Base-by-base conservation (phyloP, 2,113 vertebrate genomes). In the Gymnogyps californianus region DNA sequence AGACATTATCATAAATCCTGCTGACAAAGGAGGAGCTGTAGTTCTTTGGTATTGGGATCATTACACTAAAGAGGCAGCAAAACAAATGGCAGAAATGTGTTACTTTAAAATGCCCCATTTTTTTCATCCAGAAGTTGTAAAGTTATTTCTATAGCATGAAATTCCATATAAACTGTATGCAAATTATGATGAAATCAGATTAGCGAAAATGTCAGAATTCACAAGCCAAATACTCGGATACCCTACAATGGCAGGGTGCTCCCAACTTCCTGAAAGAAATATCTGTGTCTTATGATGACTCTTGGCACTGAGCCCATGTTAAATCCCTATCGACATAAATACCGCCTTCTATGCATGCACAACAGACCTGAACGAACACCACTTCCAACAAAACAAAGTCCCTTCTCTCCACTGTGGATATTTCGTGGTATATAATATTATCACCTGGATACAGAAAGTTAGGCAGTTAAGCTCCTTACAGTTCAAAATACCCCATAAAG, bases 1-100 rank as follows among this genome's bases (percentile, higher is more conserved):
- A 97, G 97, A 95, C 89, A 94, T 94, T 95, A 75, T 83, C 91
- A 97, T 98, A 98, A 98, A 98, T 98, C 94, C 95, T 91, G 49
- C 62, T 88, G 64, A 97, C 95, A 97, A 97, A 97, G 90, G 80
- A 96, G 96, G 85, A 97, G 87, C 81, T 95, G 91, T 67, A 97
- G 85, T 93, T 96, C 93, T 96, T 85, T 90, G 67, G 90, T 95
- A 96, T 8, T 93, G 83, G 54, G 65, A 96, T 96, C 49, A 89
- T 96, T 96, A 97, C 89, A 91, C 81, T 94, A 55, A 94, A 87
- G 59, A 97, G 72, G 85, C 89, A 90, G 95, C 81, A 96, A 94
- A 97, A 96, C 75, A 87, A 97, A 96, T 86, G 59, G 79, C 70
- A 97, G 78, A 93, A 91, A 84, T 67, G 54, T 17, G 8, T 72